Conservation (phyloP, 2,888 invertebrate genomes). For the Nomada flava region DNA sequence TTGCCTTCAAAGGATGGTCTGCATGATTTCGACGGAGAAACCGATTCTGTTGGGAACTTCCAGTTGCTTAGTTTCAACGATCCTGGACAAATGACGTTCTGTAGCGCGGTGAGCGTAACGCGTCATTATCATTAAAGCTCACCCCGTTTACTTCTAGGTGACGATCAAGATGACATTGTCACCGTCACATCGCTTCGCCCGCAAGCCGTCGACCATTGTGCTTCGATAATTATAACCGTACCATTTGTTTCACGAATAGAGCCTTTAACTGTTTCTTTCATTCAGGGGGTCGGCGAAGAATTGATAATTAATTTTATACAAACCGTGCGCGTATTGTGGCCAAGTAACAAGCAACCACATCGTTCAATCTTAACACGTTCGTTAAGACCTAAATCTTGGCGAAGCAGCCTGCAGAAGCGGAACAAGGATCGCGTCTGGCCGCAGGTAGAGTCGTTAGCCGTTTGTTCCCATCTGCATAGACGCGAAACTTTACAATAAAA, state of each 20-base stretch:
- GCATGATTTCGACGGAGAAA: not conserved
- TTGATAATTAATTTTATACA: constrained; percentile 61
- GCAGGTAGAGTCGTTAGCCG: constrained; percentile 38
- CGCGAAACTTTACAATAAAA: constrained; percentile 42
- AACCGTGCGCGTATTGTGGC: constrained; percentile 47
- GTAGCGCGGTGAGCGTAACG: constrained; percentile 16
- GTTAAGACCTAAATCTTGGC: constrained; percentile 60
- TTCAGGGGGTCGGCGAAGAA: constrained; percentile 34
- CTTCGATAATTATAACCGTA: constrained; percentile 57
- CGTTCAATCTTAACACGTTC: constrained; percentile 52
- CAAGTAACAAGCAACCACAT: constrained; percentile 53
- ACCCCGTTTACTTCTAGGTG: constrained; percentile 55
- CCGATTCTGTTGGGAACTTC: constrained; percentile 18
- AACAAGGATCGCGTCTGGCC: constrained; percentile 21
- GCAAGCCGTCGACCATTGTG: constrained; percentile 49
- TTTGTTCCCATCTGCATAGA: constrained; percentile 11
- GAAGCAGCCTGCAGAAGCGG: not conserved
- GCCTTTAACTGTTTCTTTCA: constrained; percentile 57
- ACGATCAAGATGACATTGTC: constrained; percentile 62
- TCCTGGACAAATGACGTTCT: constrained; percentile 4
- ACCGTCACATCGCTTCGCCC: constrained; percentile 51
- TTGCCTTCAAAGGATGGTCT: not conserved
- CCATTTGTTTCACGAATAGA: constrained; percentile 59
- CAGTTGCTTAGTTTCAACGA: constrained; percentile 36
- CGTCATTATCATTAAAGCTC: constrained; percentile 56